phyloP scores from a whole-genome alignment of 2,797 vertebrate genomes.

The Linurgus olivaceus region DNA sequence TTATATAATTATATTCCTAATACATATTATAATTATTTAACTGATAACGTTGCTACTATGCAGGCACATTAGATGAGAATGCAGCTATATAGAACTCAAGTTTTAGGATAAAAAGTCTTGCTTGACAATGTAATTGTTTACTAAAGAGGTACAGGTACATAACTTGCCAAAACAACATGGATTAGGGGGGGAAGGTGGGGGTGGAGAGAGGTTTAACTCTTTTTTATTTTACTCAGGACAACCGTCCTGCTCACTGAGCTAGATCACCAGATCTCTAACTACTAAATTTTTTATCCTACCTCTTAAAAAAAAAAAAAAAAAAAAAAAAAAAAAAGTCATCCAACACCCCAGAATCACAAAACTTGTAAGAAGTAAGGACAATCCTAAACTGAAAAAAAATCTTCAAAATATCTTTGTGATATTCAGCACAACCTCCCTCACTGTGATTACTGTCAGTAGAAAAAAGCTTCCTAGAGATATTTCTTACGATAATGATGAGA shows the following conservation, averaged over 20 bases:
- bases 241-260: not conserved
- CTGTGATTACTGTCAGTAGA: not conserved
- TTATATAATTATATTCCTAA: not conserved
- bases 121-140: not conserved
- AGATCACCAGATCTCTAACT: not conserved
- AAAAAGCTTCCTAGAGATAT: not conserved
- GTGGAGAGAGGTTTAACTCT: not conserved
- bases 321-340: not conserved
- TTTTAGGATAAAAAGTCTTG: not conserved
- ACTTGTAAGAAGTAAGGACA: not conserved
- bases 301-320: not conserved
- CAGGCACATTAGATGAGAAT: not conserved
- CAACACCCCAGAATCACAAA: not conserved
- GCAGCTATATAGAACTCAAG: not conserved
- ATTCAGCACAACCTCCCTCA: not conserved
- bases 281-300: not conserved
- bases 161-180: not conserved
- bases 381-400: not conserved
- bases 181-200: not conserved
- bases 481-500: not conserved
- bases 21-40: not conserved
- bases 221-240: not conserved
- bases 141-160: not conserved
- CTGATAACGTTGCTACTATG: not conserved
- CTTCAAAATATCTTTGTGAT: not conserved